Evolutionary conservation across 2,113 vertebrate species (phyloP).

Genomic region (Melospiza georgiana): DNA sequence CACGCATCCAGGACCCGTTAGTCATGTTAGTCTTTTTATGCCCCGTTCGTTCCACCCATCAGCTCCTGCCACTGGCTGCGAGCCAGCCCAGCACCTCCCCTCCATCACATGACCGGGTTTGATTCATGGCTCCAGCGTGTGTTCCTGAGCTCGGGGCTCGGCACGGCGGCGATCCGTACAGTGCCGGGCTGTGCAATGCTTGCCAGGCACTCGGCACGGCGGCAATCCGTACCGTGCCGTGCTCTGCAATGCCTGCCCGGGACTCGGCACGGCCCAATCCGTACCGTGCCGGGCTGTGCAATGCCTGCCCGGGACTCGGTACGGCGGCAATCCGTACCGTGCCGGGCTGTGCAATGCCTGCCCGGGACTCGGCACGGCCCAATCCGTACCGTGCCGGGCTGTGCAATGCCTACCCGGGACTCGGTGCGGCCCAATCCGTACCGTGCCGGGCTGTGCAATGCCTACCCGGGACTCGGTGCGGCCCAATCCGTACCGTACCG

Average conservation of each 20-base stretch:
- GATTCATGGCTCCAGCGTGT: slow-evolving; percentile 25
- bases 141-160: not conserved
- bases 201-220: not conserved
- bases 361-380: not conserved
- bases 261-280: not conserved
- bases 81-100: slow-evolving; percentile 64
- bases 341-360: not conserved
- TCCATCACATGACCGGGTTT: slow-evolving; percentile 63
- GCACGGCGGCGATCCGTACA: fast-evolving
- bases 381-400: not conserved
- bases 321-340: fast-evolving
- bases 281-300: not conserved
- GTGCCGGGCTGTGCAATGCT: not conserved
- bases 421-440: fast-evolving
- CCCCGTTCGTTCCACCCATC: slow-evolving; percentile 69
- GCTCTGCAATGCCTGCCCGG: not conserved
- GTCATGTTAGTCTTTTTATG: slow-evolving; percentile 62
- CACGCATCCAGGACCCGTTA: slow-evolving; percentile 56
- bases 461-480: not conserved
- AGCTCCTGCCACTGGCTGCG: slow-evolving; percentile 67
- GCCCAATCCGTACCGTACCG: fast-evolving
- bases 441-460: not conserved
- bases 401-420: not conserved
- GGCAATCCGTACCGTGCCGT: not conserved
- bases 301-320: not conserved